Evolutionary conservation across 1,140 invertebrate species (phyloP).

Genomic region (Panonychus citri): DNA sequence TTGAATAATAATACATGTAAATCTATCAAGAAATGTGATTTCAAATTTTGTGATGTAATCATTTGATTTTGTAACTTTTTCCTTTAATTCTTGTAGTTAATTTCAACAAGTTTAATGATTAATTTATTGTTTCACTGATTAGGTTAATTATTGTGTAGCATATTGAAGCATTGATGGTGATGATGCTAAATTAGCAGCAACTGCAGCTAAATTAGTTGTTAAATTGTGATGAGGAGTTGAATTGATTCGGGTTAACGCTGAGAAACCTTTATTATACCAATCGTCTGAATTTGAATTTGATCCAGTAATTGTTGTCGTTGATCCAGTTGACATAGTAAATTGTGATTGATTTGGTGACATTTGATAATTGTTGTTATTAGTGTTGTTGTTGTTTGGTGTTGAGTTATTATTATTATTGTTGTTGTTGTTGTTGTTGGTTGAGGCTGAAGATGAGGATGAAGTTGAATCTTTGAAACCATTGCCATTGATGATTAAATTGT

Average conservation of each 20-base stretch:
- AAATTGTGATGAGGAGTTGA: constrained; percentile 68
- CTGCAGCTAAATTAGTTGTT: constrained; percentile 19
- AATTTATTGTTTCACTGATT: too few relatives aligned
- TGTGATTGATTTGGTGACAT: constrained; percentile 44
- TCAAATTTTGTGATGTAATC: too few relatives aligned
- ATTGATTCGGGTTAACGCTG: constrained; percentile 76
- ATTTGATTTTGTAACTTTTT: too few relatives aligned
- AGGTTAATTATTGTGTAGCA: constrained; percentile 7
- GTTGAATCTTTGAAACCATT: constrained; percentile 50
- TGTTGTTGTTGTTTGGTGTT: too few relatives aligned
- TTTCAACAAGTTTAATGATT: too few relatives aligned
- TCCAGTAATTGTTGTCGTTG: constrained; percentile 52
- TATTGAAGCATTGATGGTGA: constrained; percentile 73
- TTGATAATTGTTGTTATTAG: too few relatives aligned
- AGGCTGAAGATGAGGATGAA: constrained; percentile 22
- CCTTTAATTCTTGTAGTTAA: too few relatives aligned
- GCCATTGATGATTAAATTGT: constrained; percentile 50
- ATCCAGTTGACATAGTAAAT: constrained; percentile 70
- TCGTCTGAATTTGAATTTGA: constrained; percentile 55
- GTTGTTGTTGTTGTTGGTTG: too few relatives aligned
- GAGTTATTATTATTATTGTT: too few relatives aligned
- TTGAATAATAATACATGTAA: too few relatives aligned
- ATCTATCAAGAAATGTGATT: too few relatives aligned
- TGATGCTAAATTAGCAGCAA: too few relatives aligned
- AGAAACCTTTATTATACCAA: constrained; percentile 96